Conservation (phyloP, 2,888 invertebrate genomes). For the Drosophila rellima region DNA sequence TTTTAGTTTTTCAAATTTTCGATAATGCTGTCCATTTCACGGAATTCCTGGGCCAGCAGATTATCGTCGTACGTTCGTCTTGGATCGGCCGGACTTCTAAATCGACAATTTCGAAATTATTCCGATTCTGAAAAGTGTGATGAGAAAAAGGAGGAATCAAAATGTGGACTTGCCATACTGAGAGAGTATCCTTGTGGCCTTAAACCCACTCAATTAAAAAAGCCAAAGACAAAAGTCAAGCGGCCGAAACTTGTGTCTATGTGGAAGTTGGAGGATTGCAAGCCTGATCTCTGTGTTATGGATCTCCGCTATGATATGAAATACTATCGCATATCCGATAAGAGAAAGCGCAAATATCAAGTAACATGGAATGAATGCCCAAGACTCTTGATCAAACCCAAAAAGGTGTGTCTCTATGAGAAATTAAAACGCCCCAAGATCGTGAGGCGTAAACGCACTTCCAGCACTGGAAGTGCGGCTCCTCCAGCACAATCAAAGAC, state of each 20-base stretch:
- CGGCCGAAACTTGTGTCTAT: constrained; percentile 29
- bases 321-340: constrained; percentile 62
- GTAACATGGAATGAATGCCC: constrained; percentile 75
- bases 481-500: background rate
- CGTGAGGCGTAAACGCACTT: constrained; percentile 27
- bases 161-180: constrained; percentile 26
- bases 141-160: background rate
- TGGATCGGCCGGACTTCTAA: background rate
- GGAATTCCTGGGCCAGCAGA: background rate
- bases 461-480: background rate
- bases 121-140: constrained; percentile 12
- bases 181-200: constrained; percentile 30
- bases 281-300: constrained; percentile 23
- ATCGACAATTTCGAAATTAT: constrained; percentile 18
- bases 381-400: constrained; percentile 42
- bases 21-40: constrained; percentile 7
- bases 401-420: constrained; percentile 50
- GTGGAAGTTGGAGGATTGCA: constrained; percentile 45
- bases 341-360: constrained; percentile 60
- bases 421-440: constrained; percentile 27
- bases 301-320: constrained; percentile 60
- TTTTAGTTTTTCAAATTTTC: background rate
- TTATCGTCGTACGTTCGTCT: background rate
- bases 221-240: background rate
- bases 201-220: background rate